phyloP scores from a whole-genome alignment of 2,113 vertebrate genomes.

The Otus sunia region DNA sequence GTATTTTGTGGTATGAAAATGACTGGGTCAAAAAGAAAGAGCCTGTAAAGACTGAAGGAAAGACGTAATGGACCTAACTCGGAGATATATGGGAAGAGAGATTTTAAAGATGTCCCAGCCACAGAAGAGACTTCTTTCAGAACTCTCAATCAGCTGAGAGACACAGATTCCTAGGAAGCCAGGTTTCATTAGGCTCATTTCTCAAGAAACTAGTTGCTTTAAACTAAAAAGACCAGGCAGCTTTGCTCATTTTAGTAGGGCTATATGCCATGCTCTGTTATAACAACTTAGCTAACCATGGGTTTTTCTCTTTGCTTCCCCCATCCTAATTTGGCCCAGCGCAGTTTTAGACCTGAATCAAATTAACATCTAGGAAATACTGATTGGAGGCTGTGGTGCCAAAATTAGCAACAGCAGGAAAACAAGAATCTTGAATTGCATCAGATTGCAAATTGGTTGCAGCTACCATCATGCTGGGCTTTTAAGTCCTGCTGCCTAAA shows the following conservation, averaged over 20 bases:
- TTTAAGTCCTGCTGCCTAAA: conserved; percentile 43
- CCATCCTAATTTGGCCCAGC: background rate
- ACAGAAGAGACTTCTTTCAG: background rate
- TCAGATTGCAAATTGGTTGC: conserved; percentile 53
- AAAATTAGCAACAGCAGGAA: conserved; percentile 65
- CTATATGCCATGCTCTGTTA: background rate
- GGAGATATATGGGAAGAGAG: background rate
- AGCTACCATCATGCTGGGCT: conserved; percentile 51
- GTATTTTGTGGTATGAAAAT: background rate
- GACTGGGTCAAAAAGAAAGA: background rate
- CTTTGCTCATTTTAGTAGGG: background rate
- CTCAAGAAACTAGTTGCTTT: background rate
- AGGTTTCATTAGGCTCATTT: background rate
- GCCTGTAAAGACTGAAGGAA: background rate
- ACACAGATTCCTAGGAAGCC: background rate
- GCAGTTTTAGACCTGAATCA: conserved; percentile 1
- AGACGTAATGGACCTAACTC: background rate
- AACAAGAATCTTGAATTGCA: conserved; percentile 46
- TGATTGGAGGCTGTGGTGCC: conserved; percentile 37
- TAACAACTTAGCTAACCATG: background rate
- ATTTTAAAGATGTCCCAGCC: background rate
- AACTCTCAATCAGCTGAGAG: background rate
- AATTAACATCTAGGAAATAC: conserved; percentile 45
- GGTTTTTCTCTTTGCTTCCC: background rate
- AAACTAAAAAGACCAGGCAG: background rate